Base-by-base conservation (phyloP, 2,888 invertebrate species). In the Torymus texanus region DNA sequence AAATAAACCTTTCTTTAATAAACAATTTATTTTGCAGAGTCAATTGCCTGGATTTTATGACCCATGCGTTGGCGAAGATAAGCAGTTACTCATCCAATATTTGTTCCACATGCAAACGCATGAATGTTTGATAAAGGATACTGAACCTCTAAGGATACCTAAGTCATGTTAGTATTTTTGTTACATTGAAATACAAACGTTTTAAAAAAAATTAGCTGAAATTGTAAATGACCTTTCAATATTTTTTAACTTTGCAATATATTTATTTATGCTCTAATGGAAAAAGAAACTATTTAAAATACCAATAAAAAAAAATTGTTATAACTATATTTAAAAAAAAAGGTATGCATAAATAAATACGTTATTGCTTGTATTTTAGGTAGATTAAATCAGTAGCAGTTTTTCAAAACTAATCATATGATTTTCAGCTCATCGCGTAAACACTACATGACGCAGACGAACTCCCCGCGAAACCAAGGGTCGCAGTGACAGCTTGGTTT, bases 1-100 rank as follows among this genome's bases (percentile, higher is more conserved):
- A 8, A 41, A 41, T 41, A 53, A 18, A 5, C 4, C 2, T 13
- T 72, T 51, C 56, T 66, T 63, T 68, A n/a, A 59, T 3, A 12
- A 41, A 41, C 1, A 29, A 66, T 24, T 51, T 65, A 71, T 78
- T 56, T 93, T 93, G 41, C 91, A 98, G 98, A 95, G 96, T 88
- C 97, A 97, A 88, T 91, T 99, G 82, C 97, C 98, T 13, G 99
- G 99, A 51, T 99, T 99, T 91, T 99, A 96, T 91, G 99, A 99
- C 91, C 97, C 98, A 0, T 97, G 97, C 84, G 93, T 96, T 73
- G 97, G 98, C 0, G 98, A 98, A 85, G 95, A 96, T 51, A 99
- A 99, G 90, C 94, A 94, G 86, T 92, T 99, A 29, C 94, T 94
- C 73, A 93, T 99, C 83, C 94, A 96, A 86, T 99, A 99, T 91